These are phyloP conservation scores for Mesorhabditis belari DNA, from an alignment of 2,888 invertebrate genomes.

Conservation along the genomic window DNA sequence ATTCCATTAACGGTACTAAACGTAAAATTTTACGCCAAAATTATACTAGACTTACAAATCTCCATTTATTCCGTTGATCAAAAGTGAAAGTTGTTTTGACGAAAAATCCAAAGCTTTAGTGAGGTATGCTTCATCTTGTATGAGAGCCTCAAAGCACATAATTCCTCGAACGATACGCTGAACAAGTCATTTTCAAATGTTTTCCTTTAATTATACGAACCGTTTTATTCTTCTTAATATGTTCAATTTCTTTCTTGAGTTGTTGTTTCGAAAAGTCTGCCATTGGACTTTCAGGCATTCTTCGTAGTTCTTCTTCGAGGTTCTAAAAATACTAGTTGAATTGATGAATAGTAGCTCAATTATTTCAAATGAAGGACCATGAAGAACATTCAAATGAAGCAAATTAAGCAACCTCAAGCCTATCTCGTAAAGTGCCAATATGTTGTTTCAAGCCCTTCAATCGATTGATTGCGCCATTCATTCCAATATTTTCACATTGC, in stretches of 20 bases:
- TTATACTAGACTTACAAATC: slow-evolving; percentile 14
- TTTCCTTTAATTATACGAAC: too few species aligned
- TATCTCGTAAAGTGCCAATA: slow-evolving; percentile 14
- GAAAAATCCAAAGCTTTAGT: slow-evolving; percentile 79
- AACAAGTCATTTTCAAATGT: too few species aligned
- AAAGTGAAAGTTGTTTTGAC: slow-evolving; percentile 73
- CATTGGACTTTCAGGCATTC: too few species aligned
- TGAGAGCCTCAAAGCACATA: slow-evolving; percentile 79
- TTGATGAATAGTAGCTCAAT: too few species aligned
- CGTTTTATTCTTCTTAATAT: too few species aligned
- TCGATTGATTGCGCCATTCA: slow-evolving; percentile 70
- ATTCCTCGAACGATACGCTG: slow-evolving; percentile 67
- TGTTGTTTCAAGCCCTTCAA: slow-evolving; percentile 23
- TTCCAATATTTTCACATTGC: slow-evolving; percentile 83
- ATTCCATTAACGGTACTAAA: slow-evolving; percentile 4
- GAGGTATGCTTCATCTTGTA: slow-evolving; percentile 77
- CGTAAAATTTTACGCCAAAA: not conserved
- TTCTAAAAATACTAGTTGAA: too few species aligned
- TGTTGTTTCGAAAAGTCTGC: too few species aligned
- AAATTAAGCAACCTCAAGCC: slow-evolving; percentile 14
- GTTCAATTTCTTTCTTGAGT: too few species aligned
- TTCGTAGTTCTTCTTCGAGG: too few species aligned
- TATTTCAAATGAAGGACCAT: too few species aligned
- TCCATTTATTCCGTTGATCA: slow-evolving; percentile 58
- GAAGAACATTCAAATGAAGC: not conserved